phyloP scores from a whole-genome alignment of 2,113 vertebrate genomes.

The Bufo bufo region DNA sequence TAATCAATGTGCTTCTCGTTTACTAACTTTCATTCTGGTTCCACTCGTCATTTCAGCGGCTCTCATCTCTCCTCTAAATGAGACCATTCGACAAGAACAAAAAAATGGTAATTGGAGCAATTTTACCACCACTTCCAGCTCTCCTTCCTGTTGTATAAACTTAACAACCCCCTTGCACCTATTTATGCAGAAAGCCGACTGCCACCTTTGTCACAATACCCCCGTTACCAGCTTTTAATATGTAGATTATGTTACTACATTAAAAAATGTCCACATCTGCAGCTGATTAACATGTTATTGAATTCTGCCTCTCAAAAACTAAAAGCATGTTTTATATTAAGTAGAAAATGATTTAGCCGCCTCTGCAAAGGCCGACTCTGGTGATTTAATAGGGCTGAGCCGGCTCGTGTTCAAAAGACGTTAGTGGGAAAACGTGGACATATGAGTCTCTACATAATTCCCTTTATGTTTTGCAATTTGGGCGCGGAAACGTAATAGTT shows the following conservation, averaged over 20 bases:
- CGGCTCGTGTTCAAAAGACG: slow-evolving; percentile 1
- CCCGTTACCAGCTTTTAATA: background rate
- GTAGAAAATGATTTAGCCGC: slow-evolving; percentile 20
- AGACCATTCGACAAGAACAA: no score
- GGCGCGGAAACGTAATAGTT: slow-evolving; percentile 7
- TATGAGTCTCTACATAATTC: background rate
- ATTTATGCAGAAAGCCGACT: background rate
- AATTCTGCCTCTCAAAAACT: slow-evolving; percentile 6
- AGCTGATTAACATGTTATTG: slow-evolving; percentile 47
- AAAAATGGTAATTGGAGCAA: background rate
- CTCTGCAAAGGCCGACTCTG: background rate
- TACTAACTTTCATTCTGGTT: background rate
- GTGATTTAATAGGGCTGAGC: slow-evolving; percentile 14
- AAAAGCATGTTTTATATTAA: slow-evolving; percentile 49
- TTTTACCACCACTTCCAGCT: background rate
- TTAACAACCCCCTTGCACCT: background rate
- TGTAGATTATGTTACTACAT: slow-evolving; percentile 27
- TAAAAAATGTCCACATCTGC: slow-evolving; percentile 19
- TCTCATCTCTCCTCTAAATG: background rate
- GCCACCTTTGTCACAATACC: background rate
- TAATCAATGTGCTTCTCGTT: background rate
- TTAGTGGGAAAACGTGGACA: background rate
- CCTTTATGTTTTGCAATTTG: slow-evolving; percentile 16
- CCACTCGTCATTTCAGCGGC: background rate
- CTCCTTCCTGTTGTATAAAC: slow-evolving; percentile 10